These are phyloP conservation scores for Callinectes sapidus DNA, from an alignment of 2,888 invertebrate genomes.

Conservation along the genomic window DNA sequence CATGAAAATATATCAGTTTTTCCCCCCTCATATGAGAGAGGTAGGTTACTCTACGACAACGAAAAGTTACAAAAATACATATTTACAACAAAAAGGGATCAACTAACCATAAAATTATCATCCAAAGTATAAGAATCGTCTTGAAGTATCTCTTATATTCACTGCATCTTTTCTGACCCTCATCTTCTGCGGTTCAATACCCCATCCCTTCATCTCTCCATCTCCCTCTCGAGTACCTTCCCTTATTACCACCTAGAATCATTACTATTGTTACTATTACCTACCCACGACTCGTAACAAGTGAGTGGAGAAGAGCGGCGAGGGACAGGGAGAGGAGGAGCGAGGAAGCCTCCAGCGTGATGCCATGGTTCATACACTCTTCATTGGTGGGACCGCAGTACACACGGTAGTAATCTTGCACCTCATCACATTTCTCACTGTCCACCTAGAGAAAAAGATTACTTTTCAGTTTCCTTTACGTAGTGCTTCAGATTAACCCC, in stretches of 20 bases:
- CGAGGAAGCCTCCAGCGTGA: not conserved
- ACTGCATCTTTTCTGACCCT: too few species aligned
- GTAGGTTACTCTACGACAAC: too few species aligned
- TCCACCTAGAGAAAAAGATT: not conserved
- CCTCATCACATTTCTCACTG: not conserved
- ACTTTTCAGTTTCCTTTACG: not conserved
- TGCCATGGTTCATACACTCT: constrained; percentile 24
- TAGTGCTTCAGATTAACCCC: not conserved
- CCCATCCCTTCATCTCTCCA: not conserved
- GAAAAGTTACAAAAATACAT: too few species aligned
- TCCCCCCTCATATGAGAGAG: too few species aligned
- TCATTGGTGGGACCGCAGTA: constrained; percentile 46
- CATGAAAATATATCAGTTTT: too few species aligned
- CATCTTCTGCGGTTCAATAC: too few species aligned
- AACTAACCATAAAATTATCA: too few species aligned
- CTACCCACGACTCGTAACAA: not conserved
- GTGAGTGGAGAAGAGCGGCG: not conserved
- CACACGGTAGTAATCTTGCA: not conserved
- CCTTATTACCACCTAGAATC: not conserved
- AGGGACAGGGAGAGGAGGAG: not conserved
- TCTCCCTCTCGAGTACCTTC: not conserved
- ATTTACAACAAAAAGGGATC: too few species aligned
- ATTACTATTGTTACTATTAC: too few species aligned
- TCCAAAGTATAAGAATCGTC: too few species aligned
- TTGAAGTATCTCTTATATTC: too few species aligned